Conservation (phyloP, 2,888 invertebrate species). For the Crossocerus cetratus region DNA sequence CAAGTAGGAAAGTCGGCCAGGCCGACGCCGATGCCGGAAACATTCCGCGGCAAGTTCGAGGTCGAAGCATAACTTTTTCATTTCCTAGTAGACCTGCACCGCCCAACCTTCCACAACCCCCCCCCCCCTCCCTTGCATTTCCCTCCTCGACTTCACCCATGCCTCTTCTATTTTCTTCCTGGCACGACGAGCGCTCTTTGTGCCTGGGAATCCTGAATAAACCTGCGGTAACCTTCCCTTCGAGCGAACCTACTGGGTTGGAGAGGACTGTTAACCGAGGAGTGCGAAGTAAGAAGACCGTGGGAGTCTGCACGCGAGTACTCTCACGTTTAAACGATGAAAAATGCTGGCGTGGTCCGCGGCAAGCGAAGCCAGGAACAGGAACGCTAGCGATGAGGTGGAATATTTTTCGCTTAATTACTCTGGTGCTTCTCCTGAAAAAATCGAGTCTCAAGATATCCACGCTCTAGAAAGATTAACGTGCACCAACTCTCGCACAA, state of each 20-base stretch:
- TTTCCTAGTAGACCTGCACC: slow-evolving; percentile 71
- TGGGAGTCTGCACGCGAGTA: not conserved
- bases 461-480: too few relatives aligned
- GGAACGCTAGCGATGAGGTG: slow-evolving; percentile 58
- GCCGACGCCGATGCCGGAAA: slow-evolving; percentile 36
- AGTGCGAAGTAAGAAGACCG: too few relatives aligned
- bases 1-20: slow-evolving; percentile 6
- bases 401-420: slow-evolving; percentile 74
- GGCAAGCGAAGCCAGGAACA: slow-evolving; percentile 25
- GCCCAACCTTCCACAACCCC: slow-evolving; percentile 59
- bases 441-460: too few relatives aligned
- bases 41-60: slow-evolving; percentile 38
- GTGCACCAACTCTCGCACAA: too few relatives aligned
- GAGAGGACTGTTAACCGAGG: too few relatives aligned
- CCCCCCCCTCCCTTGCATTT: slow-evolving; percentile 60
- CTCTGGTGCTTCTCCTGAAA: slow-evolving; percentile 25
- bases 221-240: slow-evolving; percentile 60
- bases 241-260: too few relatives aligned
- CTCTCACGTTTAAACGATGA: not conserved
- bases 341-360: not conserved
- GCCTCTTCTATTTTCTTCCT: slow-evolving; percentile 64
- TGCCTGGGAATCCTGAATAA: slow-evolving; percentile 76
- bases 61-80: slow-evolving; percentile 73
- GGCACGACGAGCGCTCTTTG: slow-evolving; percentile 72
- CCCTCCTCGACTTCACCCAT: slow-evolving; percentile 33